Evolutionary conservation across 2,888 invertebrate genomes (phyloP), one percentile per base, ranked within the genome.

Genomic region (Hypselothyrea guttata): DNA sequence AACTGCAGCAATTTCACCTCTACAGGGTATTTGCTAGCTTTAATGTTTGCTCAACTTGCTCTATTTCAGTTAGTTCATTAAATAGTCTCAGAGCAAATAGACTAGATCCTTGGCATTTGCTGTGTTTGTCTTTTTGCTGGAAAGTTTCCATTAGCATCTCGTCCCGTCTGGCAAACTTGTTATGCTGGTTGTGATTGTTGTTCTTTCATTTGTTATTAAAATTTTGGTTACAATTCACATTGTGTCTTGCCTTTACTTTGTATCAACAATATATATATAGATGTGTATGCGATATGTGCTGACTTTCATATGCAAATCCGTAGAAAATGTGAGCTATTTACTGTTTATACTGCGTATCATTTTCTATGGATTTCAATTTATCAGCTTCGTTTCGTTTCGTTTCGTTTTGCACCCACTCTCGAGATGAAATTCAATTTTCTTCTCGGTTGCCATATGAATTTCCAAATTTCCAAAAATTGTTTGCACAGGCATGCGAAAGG

Each of bases 271-370:
- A 22, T 22, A 22, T 22, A 22, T 22, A 22, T 5, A 22, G 3
- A 22, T 5, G 22, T 4, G 22, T n/a, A n/a, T n/a, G n/a, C n/a
- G n/a, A n/a, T n/a, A n/a, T 41, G 30, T 38, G 54, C 55, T 44
- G 58, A 47, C 56, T 56, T 57, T 60, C 57, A 53, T 51, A 68
- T 65, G 69, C 59, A 81, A 59, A 64, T 65, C 67, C 51, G 31
- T 48, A 53, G 44, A 60, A 53, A 44, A 54, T 45, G 40, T 55
- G 7, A 13, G 45, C 44, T 65, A 59, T 60, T 65, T 64, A 38
- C 54, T 65, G 60, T 74, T 77, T 81, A 65, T 63, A 77, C 63
- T 73, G 60, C 60, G 45, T 59, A 81, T 71, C 71, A 67, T 63
- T 77, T 61, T 59, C 44, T 53, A 58, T 59, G 60, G 45, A 16